Percentiles rank a stretch among this genome's conserved stretches.
Conservation (phyloP, 1,140 invertebrate species). For the Lasaia peninsularis region DNA sequence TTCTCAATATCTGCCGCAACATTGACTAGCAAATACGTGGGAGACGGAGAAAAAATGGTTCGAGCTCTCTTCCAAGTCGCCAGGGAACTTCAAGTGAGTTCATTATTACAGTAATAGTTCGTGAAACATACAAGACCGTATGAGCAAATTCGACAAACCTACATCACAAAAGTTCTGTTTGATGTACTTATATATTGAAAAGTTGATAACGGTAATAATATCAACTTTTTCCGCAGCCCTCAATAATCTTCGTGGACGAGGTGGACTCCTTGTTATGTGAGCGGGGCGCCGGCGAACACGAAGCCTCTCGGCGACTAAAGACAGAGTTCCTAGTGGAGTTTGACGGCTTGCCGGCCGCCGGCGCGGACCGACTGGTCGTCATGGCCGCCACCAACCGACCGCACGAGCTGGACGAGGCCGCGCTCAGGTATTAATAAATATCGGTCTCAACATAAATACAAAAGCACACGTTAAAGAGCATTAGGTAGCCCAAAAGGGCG, state of each 20-base stretch:
- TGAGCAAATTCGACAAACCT: too few species aligned
- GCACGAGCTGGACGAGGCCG: conserved; percentile 91
- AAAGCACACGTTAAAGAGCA: too few species aligned
- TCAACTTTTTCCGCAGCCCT: conserved; percentile 79
- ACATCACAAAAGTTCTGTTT: too few species aligned
- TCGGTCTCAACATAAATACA: too few species aligned
- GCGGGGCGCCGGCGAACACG: conserved; percentile 94
- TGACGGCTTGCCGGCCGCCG: conserved; percentile 90
- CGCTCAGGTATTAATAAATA: conserved; percentile 43
- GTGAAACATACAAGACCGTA: neutral
- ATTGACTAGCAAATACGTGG: conserved; percentile 98
- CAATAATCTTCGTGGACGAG: conserved; percentile 97
- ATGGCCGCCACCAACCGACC: conserved; percentile 98
- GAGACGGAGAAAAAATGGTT: conserved; percentile 98
- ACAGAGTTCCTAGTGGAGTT: conserved; percentile 99
- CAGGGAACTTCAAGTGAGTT: conserved; percentile 85
- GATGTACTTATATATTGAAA: neutral
- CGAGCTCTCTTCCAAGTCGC: conserved; percentile 96
- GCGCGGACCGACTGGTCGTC: conserved; percentile 93
- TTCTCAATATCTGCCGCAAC: conserved; percentile 98
- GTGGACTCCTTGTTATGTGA: conserved; percentile 96
- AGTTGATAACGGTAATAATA: neutral
- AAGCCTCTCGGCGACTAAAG: conserved; percentile 96
- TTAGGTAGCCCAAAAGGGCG: too few species aligned
- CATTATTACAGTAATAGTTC: conserved; percentile 18